phyloP scores from a whole-genome alignment of 2,797 vertebrate species.

The Columba guinea region DNA sequence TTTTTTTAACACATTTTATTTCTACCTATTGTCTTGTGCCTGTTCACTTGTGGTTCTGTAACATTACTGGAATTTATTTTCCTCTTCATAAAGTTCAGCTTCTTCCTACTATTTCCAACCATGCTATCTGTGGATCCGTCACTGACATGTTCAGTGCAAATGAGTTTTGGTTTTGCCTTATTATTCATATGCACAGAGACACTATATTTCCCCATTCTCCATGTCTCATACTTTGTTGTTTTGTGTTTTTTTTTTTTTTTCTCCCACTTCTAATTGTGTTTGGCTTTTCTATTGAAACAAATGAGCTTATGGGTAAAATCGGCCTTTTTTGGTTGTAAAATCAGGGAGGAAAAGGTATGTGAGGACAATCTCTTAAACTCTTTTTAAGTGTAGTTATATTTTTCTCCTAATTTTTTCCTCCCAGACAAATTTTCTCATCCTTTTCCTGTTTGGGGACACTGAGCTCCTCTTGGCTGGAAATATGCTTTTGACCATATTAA shows the following conservation, averaged over 20 bases:
- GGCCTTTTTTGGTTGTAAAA: background rate
- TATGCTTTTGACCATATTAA: background rate
- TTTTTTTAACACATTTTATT: background rate
- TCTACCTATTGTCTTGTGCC: background rate
- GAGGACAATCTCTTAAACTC: background rate
- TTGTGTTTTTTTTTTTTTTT: background rate
- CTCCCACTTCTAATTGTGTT: background rate
- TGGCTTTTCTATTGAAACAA: background rate
- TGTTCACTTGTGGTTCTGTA: background rate
- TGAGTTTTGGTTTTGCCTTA: background rate
- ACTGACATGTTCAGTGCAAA: background rate
- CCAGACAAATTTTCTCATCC: background rate
- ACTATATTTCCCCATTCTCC: background rate
- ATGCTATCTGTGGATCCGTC: background rate
- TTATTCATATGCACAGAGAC: background rate
- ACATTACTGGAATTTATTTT: background rate
- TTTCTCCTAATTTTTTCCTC: conserved; percentile 38
- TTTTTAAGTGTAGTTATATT: background rate
- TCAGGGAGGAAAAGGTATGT: background rate
- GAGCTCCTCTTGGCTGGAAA: conserved; percentile 13
- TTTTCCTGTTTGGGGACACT: conserved; percentile 44
- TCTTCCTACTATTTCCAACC: background rate
- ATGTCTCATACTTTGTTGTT: background rate
- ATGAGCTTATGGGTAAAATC: background rate
- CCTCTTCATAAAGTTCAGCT: background rate